Base-by-base conservation (phyloP, 2,888 invertebrate genomes). In the Cryptophagus acutangulus region DNA sequence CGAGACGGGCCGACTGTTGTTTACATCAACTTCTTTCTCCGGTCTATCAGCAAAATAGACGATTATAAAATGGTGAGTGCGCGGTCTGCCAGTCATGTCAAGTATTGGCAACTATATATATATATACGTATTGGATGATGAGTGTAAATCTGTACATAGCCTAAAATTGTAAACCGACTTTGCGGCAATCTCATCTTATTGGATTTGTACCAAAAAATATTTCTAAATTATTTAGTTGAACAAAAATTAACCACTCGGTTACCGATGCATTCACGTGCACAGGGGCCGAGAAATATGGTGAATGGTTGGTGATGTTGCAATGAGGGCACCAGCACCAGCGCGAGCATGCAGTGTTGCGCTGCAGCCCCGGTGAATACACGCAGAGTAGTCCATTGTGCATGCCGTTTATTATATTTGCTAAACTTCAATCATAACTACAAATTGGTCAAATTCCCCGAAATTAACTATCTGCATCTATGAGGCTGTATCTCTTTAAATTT, bases 21-120 rank as follows among this genome's bases (percentile, higher is more conserved):
- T 69, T 74, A 76, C 71, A 91, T 94, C 81, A 94, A 95, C 87
- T 82, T 95, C 80, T 90, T 83, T 76, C 87, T 95, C 61, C 85
- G 95, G 71, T 94, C 93, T 78, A 92, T 95, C 81, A 92, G 92
- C 82, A 91, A 93, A 86, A 94, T 95, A 79, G 90, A 93, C 78
- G 94, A 94, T 85, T 92, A 92, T 77, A 90, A 91, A 81, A 95
- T 94, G 94, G 94, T 93, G 86, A 91, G 91, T 89, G 59, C 58
- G 61, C 63, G 66, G 62, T 64, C 58, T 66, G 65, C 64, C 68
- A 67, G 65, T 68, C 67, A 68, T 67, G 66, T 68, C 68, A 63
- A 65, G 65, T 65, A 65, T n/a, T n/a, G n/a, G n/a, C n/a, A n/a
- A n/a, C n/a, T n/a, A n/a, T n/a, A n/a, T n/a, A n/a, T n/a, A n/a